Conservation (phyloP, 2,888 invertebrate genomes). For the Zonitis immaculata region DNA sequence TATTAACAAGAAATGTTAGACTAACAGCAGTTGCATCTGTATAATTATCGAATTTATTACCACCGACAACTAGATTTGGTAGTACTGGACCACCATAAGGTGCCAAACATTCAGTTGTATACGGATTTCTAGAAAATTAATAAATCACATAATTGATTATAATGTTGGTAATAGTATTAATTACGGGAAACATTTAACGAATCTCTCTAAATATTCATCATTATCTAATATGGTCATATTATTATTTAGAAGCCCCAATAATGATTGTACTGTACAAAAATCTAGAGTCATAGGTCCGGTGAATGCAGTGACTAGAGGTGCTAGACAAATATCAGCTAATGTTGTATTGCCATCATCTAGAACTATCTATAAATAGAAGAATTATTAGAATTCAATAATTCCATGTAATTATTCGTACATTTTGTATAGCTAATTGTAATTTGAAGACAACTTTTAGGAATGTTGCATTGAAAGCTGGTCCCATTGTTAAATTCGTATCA, state of each 20-base stretch:
- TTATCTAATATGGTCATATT: slow-evolving; percentile 41
- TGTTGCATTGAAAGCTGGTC: slow-evolving; percentile 78
- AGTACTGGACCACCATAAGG: slow-evolving; percentile 89
- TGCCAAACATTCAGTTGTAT: slow-evolving; percentile 69
- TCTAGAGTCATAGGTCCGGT: slow-evolving; percentile 53
- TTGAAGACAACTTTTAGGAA: slow-evolving; percentile 71
- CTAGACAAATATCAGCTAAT: slow-evolving; percentile 72
- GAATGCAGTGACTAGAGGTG: slow-evolving; percentile 69
- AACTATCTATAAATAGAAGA: slow-evolving; percentile 77
- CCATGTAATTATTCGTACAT: slow-evolving; percentile 53
- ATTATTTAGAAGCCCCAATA: slow-evolving; percentile 74
- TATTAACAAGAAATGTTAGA: slow-evolving; percentile 85
- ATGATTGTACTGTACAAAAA: slow-evolving; percentile 77
- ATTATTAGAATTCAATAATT: too few species aligned
- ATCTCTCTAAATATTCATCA: slow-evolving; percentile 50
- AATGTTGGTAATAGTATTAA: slow-evolving; percentile 44
- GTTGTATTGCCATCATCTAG: slow-evolving; percentile 54
- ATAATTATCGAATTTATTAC: slow-evolving; percentile 62
- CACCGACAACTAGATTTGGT: slow-evolving; percentile 83
- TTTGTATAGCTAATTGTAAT: slow-evolving; percentile 68
- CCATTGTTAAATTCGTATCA: slow-evolving; percentile 58
- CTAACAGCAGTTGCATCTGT: slow-evolving; percentile 81
- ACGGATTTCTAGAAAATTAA: slow-evolving; percentile 65
- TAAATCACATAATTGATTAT: slow-evolving; percentile 65
- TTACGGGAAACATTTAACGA: slow-evolving; percentile 51